A percentile compares a stretch with the other conserved stretches of the same genome.
Evolutionary conservation across 1,140 invertebrate species (phyloP).

Genomic region (Trinorchestia longiramus): DNA sequence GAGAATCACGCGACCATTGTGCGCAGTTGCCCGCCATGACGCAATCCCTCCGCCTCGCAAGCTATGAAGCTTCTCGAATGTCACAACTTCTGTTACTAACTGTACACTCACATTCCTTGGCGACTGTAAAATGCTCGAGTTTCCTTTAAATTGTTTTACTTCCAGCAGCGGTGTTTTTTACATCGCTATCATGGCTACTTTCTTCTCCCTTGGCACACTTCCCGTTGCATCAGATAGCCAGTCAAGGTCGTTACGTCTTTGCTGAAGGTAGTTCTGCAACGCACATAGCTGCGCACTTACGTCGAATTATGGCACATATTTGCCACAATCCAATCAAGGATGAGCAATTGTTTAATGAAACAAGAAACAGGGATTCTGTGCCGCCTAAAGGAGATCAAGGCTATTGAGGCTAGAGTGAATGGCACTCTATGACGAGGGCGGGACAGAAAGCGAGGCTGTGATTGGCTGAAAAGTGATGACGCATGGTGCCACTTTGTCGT

Average conservation of each 20-base stretch:
- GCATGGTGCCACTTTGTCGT: not conserved
- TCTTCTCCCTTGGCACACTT: not conserved
- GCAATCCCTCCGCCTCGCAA: not conserved
- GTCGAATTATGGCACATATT: not conserved
- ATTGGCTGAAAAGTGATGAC: not conserved
- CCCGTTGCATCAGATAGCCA: not conserved
- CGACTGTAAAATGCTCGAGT: not conserved
- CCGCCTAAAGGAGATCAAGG: not conserved
- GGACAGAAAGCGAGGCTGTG: not conserved
- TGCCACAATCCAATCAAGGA: not conserved
- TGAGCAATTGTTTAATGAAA: not conserved
- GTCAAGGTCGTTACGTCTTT: not conserved
- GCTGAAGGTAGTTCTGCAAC: not conserved
- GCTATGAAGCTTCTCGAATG: not conserved
- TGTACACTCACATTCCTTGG: not conserved
- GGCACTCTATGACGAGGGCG: not conserved
- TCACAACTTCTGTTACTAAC: not conserved
- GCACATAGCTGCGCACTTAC: not conserved
- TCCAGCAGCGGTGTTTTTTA: not conserved
- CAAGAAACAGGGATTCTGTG: not conserved
- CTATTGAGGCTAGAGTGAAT: conserved; percentile 1
- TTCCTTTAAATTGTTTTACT: not conserved
- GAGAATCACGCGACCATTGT: not conserved
- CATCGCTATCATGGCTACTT: not conserved
- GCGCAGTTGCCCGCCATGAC: not conserved